Evolutionary conservation across 2,888 invertebrate species (phyloP).

Genomic region (Hypolimnas misippus): DNA sequence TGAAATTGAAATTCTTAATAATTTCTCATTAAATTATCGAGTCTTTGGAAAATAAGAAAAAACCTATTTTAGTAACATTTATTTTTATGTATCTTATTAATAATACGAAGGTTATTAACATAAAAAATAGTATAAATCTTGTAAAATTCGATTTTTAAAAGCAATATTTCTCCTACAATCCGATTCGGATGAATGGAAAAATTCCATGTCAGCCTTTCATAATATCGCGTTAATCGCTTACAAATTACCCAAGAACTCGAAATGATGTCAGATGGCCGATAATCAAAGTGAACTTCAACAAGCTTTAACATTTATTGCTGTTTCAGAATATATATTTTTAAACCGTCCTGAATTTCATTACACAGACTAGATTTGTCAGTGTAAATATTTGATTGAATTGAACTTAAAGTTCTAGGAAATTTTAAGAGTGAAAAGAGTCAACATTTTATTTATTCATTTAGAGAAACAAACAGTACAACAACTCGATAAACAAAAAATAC

Average conservation of each 20-base stretch:
- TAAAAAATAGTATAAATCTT: not conserved
- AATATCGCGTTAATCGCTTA: constrained; percentile 35
- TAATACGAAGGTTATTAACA: too few relatives aligned
- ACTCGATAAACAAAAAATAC: too few relatives aligned
- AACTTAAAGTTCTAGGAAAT: too few relatives aligned
- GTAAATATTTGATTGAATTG: too few relatives aligned
- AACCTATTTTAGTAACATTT: not conserved
- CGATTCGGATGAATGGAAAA: constrained; percentile 20
- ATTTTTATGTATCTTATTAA: too few relatives aligned
- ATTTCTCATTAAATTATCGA: too few relatives aligned
- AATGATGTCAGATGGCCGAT: constrained; percentile 23
- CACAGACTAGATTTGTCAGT: too few relatives aligned
- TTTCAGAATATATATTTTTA: not conserved
- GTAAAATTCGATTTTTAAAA: not conserved
- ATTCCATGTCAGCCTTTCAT: constrained; percentile 26
- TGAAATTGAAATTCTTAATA: too few relatives aligned
- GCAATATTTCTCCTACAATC: not conserved
- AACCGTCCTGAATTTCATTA: not conserved
- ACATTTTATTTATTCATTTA: too few relatives aligned
- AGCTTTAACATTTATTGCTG: constrained; percentile 2
- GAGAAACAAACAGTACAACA: too few relatives aligned
- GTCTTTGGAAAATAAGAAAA: too few relatives aligned
- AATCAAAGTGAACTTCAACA: constrained; percentile 23
- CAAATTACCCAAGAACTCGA: constrained; percentile 25
- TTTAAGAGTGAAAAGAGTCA: too few relatives aligned